Base-by-base conservation (phyloP, 2,113 vertebrate species). In the Amia ocellicauda region DNA sequence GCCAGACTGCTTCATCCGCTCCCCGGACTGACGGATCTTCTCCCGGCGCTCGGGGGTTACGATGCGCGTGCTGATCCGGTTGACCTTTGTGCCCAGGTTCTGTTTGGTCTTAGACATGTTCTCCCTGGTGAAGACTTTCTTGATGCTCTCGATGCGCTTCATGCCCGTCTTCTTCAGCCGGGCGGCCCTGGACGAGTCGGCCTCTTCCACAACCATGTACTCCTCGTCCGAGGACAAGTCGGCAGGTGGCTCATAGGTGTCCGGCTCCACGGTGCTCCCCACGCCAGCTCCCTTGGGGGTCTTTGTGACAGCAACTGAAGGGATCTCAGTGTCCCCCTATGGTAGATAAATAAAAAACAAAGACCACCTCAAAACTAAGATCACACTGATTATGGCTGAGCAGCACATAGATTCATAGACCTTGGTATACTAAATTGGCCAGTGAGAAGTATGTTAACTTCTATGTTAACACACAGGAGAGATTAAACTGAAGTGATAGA, bases 211-310 rank as follows among this genome's bases (percentile, higher is more conserved):
- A 0, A 93, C 81, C 47, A 91, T 89, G 78, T 93, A 95, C 65
- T 99, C 96, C 77, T 99, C 97, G 19, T 98, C 96, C 0, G 95
- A 98, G 60, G 97, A 99, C 14, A 99, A 91, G 73, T 99, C 95
- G n/a, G 87, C 83, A 0, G 93, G 93, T 60, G 87, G 67, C 19
- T 92, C 83, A 42, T 89, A 91, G 57, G 88, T 79, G 73, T 92
- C 83, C 0, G 92, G 89, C 1, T 93, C 92, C 4, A 91, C 65
- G 54, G 83, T 69, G 70, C 67, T 83, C 40, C 88, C 80, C 69
- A 86, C 64, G 60, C 81, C 79, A 29, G 59, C 52, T 68, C 90
- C 87, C 86, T 88, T 93, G 36, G 96, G 88, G 23, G 90, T 69
- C 74, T 91, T 90, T 29, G 84, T 80, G 85, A 95, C 75, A 76